Base-by-base conservation (phyloP, 2,797 vertebrate species). In the Pampus argenteus region DNA sequence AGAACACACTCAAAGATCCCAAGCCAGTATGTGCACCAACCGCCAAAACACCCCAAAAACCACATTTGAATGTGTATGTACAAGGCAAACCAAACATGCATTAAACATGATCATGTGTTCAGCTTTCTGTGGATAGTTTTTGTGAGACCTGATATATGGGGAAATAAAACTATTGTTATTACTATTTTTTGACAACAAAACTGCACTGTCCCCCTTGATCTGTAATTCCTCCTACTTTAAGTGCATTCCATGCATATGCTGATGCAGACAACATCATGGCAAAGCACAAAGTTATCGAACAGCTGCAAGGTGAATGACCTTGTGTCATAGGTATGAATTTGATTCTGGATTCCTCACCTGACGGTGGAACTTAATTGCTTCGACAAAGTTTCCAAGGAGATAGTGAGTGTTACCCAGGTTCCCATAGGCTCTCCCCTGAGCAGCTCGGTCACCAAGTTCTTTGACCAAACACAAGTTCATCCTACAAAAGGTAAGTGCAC, bases 381-480 rank as follows among this genome's bases (percentile, higher is more conserved):
- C 97, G 0, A 92, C 91, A 88, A 98, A 99, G 90, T 99, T 97
- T 60, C 98, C 97, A 29, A 99, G 93, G 40, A 99, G 82, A 75
- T 99, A 99, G 78, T 99, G 97, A 11, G 97, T 98, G 91, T 99
- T 99, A 57, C 98, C 98, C 0, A 99, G 95, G 90, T 99, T 99
- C 66, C 98, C 98, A 0, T 95, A 99, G 5, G 97, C 97, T 44
- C 98, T 92, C 45, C 98, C 98, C 90, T 98, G 98, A 0, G 98
- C 98, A 0, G 97, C 98, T 64, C 98, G 89, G 90, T 99, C 97
- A 0, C 97, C 96, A 47, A 99, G 89, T 85, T 98, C 97, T 91
- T 98, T 98, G 70, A 99, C 98, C 86, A 99, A 89, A 61, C 95
- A 95, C 81, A 99, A 87, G 85, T 99, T 99, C 95, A 96, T 97